phyloP scores from a whole-genome alignment of 2,888 invertebrate genomes.

The Acleris laterana region DNA sequence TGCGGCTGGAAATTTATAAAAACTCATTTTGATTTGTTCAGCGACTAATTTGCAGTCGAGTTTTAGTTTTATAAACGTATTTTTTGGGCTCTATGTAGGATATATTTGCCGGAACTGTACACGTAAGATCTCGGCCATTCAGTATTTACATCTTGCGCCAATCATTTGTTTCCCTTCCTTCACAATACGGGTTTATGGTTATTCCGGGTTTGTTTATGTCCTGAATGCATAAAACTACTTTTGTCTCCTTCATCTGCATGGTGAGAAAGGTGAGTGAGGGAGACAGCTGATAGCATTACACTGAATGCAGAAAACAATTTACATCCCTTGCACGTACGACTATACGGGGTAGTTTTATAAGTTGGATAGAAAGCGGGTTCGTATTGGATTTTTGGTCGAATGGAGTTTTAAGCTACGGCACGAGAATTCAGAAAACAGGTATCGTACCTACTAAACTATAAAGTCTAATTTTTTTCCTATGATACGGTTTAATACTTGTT shows the following conservation, averaged over 20 bases:
- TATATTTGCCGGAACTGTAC: no score
- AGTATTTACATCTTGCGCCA: constrained; percentile 7
- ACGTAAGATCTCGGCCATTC: no score
- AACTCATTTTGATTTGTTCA: no score
- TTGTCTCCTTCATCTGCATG: not conserved
- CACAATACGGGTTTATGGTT: constrained; percentile 3
- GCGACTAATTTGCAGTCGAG: no score
- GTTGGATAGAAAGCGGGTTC: not conserved
- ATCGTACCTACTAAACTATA: no score
- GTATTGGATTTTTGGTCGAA: not conserved
- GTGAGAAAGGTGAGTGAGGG: not conserved
- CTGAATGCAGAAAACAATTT: constrained; percentile 2
- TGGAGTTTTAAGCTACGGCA: no score
- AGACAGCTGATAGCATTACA: not conserved
- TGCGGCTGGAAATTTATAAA: no score
- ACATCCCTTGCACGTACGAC: constrained; percentile 2
- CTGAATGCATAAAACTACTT: not conserved
- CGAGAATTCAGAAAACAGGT: no score
- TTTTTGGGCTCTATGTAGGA: no score
- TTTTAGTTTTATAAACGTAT: no score
- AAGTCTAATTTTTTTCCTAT: no score
- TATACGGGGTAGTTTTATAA: constrained; percentile 8
- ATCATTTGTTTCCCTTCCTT: constrained; percentile 13
- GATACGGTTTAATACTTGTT: no score
- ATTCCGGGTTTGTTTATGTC: not conserved